Conservation (phyloP, 1,140 invertebrate species). For the Drosophila sturtevanti region DNA sequence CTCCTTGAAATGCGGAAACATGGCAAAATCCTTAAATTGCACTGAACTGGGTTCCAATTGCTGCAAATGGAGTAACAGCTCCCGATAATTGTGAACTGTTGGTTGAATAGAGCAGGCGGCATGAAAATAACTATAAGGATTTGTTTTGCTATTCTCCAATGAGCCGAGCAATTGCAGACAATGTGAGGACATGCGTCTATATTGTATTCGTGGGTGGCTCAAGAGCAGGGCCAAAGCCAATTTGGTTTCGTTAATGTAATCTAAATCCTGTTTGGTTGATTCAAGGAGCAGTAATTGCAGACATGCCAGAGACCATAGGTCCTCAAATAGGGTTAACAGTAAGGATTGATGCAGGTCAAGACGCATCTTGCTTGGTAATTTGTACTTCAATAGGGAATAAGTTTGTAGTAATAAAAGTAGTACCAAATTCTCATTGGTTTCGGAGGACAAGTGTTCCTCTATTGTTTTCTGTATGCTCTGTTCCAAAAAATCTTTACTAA, state of each 20-base stretch:
- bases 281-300: constrained; percentile 48
- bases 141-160: constrained; percentile 6
- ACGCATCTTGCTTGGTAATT: constrained; percentile 20
- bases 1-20: constrained; percentile 85
- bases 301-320: constrained; percentile 51
- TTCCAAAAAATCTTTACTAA: constrained; percentile 49
- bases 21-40: constrained; percentile 84
- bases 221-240: constrained; percentile 29
- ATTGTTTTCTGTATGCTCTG: constrained; percentile 33
- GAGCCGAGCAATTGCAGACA: constrained; percentile 51
- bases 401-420: constrained; percentile 66
- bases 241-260: not conserved
- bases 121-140: constrained; percentile 87
- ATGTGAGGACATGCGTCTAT: constrained; percentile 62
- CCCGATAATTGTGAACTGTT: constrained; percentile 90
- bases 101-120: constrained; percentile 87
- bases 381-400: constrained; percentile 50
- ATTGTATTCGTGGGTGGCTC: constrained; percentile 38
- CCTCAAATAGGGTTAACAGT: constrained; percentile 8
- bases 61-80: constrained; percentile 89
- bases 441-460: constrained; percentile 9
- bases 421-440: constrained; percentile 18
- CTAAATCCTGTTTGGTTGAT: constrained; percentile 19
- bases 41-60: constrained; percentile 87
- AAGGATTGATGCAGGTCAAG: constrained; percentile 14